A percentile compares a stretch with the other conserved stretches of the same genome.
phyloP scores from a whole-genome alignment of 2,888 invertebrate species.

The Brenthis daphne region DNA sequence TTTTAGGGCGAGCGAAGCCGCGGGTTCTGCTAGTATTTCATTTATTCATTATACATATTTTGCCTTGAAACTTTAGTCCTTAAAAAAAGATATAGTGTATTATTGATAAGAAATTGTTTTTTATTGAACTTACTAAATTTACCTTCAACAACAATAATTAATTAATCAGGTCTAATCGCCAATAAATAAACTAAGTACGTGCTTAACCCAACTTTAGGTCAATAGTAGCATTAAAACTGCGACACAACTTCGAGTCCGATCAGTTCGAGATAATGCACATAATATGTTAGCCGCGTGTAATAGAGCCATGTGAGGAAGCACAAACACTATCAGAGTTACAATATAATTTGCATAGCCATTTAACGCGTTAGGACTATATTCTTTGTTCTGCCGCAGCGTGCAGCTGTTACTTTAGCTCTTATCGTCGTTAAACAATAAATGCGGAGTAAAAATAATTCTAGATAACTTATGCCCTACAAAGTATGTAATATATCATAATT shows the following conservation, averaged over 20 bases:
- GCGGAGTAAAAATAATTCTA: conserved; percentile 70
- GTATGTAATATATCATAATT: conserved; percentile 47
- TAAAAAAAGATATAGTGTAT: no score
- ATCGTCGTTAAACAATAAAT: conserved; percentile 71
- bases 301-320: conserved; percentile 55
- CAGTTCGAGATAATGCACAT: conserved; percentile 67
- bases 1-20: no score
- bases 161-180: not conserved
- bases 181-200: conserved; percentile 23
- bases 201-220: conserved; percentile 31
- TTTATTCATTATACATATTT: no score
- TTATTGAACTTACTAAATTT: no score
- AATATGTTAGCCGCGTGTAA: conserved; percentile 50
- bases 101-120: no score
- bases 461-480: conserved; percentile 60
- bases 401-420: conserved; percentile 69
- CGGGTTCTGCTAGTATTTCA: no score
- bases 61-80: no score
- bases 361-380: conserved; percentile 64
- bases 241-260: conserved; percentile 58
- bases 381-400: conserved; percentile 71
- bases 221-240: conserved; percentile 50
- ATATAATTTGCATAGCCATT: conserved; percentile 61
- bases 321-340: conserved; percentile 49
- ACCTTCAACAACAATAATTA: not conserved